phyloP scores from a whole-genome alignment of 1,140 invertebrate species.

The Bicyclus anynana region DNA sequence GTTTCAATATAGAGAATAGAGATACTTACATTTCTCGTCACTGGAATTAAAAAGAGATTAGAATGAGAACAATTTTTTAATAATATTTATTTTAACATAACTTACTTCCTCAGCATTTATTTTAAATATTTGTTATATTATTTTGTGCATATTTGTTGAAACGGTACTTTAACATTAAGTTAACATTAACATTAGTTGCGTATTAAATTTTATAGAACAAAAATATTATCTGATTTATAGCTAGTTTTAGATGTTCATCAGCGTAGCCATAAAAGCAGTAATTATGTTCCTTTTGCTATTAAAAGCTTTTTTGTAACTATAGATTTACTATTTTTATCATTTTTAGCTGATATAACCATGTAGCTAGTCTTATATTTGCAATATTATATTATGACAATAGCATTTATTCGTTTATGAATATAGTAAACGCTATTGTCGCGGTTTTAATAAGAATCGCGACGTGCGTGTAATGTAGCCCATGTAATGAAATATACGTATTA shows the following conservation, averaged over 20 bases:
- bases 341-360: constrained; percentile 20
- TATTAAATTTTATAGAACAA: constrained; percentile 19
- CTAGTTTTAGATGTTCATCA: constrained; percentile 35
- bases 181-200: constrained; percentile 32
- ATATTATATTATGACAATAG: constrained; percentile 24
- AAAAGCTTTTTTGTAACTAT: constrained; percentile 26
- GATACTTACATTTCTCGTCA: too few relatives aligned
- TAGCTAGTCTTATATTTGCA: constrained; percentile 29
- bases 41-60: neutral
- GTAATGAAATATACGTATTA: neutral
- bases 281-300: constrained; percentile 41
- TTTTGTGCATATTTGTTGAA: constrained; percentile 46
- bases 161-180: constrained; percentile 42
- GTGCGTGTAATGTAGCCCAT: neutral
- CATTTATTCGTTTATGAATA: constrained; percentile 27
- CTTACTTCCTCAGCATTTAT: constrained; percentile 6
- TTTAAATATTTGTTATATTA: neutral
- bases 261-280: constrained; percentile 20
- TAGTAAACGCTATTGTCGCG: constrained; percentile 6
- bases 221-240: constrained; percentile 27
- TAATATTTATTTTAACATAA: neutral
- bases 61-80: neutral
- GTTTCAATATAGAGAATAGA: too few relatives aligned
- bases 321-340: constrained; percentile 17
- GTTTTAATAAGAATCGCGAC: neutral